Evolutionary conservation across 2,113 vertebrate genomes (phyloP), one percentile per base, ranked within the genome.

Genomic region (Lichenostomus cassidix): DNA sequence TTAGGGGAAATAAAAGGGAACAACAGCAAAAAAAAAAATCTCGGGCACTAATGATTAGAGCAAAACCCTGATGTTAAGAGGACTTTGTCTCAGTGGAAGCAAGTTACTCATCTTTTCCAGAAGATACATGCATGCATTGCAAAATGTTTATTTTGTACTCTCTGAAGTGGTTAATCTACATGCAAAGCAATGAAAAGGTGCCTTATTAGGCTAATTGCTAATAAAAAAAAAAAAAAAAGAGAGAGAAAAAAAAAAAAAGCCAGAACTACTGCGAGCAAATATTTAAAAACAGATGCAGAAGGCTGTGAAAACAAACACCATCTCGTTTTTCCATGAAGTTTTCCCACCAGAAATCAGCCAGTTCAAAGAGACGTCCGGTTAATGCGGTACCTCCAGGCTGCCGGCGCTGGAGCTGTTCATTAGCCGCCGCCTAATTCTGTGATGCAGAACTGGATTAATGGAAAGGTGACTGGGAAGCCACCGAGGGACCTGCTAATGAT

Each of bases 191-290:
- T 94, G 93, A 94, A 95, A 97, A 97, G 95, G 95, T 97, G 94
- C 81, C 92, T 97, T 97, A 97, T 96, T 96, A 97, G 94, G 95
- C 95, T 97, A 97, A 97, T 95, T 97, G 95, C 92, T 97, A 94
- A 96, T 87, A 90, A 89, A 89, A 63, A 67, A 71, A n/a, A 25
- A 63, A 15, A 62, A 27, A 82, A 13, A 15, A 29, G 6, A 46
- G 4, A 35, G 9, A 37, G 27, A 46, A 25, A 35, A 58, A 67
- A 37, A 31, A 46, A 25, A 33, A 55, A 67, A 11, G 2, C 22
- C 50, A 35, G 86, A 84, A 83, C 73, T 87, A 79, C 92, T 63
- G 75, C 87, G 91, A 96, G 92, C 96, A 97, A 96, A 97, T 95
- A 96, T 96, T 97, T 70, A 59, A 95, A 95, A 95, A 88, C 90